Conservation (phyloP, 2,113 vertebrate species). For the Archilochus colubris region DNA sequence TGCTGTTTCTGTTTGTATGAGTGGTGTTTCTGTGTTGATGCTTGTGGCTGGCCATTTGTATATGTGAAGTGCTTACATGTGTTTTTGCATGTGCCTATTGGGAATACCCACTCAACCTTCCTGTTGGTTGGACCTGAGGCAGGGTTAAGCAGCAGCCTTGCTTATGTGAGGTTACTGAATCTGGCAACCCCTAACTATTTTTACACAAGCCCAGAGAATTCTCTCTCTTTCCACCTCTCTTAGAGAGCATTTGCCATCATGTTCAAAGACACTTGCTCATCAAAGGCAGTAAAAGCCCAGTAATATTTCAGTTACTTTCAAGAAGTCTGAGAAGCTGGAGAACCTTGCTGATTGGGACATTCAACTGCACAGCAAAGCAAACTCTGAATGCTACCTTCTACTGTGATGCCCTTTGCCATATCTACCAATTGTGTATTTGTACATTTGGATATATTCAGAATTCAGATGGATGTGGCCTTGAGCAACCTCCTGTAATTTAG, state of each 20-base stretch:
- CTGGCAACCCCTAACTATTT: not conserved
- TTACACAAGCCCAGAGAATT: not conserved
- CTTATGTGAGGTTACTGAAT: not conserved
- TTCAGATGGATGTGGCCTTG: not conserved
- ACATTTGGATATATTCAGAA: not conserved
- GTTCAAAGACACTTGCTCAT: not conserved
- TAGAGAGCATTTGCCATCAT: not conserved
- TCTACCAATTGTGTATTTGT: not conserved
- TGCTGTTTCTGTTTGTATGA: constrained; percentile 33
- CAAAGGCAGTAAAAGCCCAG: not conserved
- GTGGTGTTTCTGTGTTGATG: not conserved
- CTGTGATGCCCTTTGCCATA: not conserved
- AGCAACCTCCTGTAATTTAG: not conserved
- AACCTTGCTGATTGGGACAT: not conserved
- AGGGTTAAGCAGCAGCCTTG: not conserved
- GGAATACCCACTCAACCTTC: not conserved
- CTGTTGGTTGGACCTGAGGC: not conserved
- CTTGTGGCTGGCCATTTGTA: not conserved
- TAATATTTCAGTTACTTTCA: not conserved
- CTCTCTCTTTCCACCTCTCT: not conserved
- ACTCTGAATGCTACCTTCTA: not conserved
- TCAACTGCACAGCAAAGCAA: not conserved
- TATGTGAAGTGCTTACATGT: not conserved
- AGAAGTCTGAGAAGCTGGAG: not conserved
- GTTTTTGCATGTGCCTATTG: not conserved